Evolutionary conservation across 2,113 vertebrate species (phyloP).

Genomic region (Bufo gargarizans): DNA sequence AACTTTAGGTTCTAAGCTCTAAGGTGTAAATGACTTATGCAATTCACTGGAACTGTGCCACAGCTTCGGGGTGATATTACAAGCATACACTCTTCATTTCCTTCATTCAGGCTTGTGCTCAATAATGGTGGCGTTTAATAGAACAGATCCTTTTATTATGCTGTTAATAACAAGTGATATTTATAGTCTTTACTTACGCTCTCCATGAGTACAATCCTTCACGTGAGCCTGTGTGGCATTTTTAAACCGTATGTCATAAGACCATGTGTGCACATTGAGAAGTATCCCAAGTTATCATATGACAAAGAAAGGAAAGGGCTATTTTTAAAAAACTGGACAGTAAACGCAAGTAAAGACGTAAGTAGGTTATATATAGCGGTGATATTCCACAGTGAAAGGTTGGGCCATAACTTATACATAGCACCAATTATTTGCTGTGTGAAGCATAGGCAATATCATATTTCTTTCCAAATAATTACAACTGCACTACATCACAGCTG

Average conservation of each 20-base stretch:
- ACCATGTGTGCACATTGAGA: slow-evolving; percentile 58
- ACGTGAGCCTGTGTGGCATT: slow-evolving; percentile 51
- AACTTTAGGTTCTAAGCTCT: too few species aligned
- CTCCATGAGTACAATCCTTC: slow-evolving; percentile 54
- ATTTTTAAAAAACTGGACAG: slow-evolving; percentile 41
- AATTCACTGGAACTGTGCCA: too few species aligned
- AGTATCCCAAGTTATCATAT: slow-evolving; percentile 54
- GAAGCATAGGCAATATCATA: slow-evolving; percentile 12
- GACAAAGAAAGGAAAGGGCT: slow-evolving; percentile 53
- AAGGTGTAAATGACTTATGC: too few species aligned
- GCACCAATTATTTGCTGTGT: slow-evolving; percentile 32
- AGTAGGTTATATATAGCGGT: slow-evolving; percentile 48
- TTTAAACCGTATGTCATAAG: slow-evolving; percentile 50
- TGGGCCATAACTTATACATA: slow-evolving; percentile 29
- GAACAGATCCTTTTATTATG: slow-evolving; percentile 48
- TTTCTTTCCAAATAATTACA: slow-evolving; percentile 21
- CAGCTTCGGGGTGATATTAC: too few species aligned
- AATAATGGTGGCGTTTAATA: slow-evolving; percentile 17
- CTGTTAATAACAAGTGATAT: slow-evolving; percentile 48
- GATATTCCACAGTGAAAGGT: slow-evolving; percentile 52
- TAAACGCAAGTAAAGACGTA: slow-evolving; percentile 55
- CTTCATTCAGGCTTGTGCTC: slow-evolving; percentile 4
- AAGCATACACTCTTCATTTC: neutral
- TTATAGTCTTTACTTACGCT: slow-evolving; percentile 34
- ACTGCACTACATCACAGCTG: slow-evolving; percentile 7